Evolutionary conservation across 2,888 invertebrate species (phyloP).

Genomic region (Hyalella azteca): DNA sequence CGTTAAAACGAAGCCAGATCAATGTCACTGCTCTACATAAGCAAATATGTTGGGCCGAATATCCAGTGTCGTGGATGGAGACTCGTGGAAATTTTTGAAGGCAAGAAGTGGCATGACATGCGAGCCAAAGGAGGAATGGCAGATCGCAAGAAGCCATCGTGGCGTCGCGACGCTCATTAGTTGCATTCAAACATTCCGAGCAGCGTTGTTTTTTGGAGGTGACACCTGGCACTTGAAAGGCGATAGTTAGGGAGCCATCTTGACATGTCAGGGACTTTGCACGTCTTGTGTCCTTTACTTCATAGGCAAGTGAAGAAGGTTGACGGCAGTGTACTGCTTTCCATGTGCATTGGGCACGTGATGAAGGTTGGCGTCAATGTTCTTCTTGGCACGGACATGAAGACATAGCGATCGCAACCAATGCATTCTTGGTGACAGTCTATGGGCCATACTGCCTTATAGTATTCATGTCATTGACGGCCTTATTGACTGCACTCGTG

Average conservation of each 20-base stretch:
- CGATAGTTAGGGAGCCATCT: background rate
- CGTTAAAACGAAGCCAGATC: too few relatives aligned
- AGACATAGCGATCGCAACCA: too few relatives aligned
- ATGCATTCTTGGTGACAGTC: too few relatives aligned
- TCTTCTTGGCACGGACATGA: too few relatives aligned
- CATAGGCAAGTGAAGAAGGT: background rate
- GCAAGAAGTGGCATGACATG: background rate
- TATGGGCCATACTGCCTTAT: too few relatives aligned
- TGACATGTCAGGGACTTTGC: background rate
- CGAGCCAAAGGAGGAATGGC: background rate
- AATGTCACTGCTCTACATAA: too few relatives aligned
- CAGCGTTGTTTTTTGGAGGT: background rate
- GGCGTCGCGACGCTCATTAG: conserved; percentile 9
- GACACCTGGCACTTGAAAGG: conserved; percentile 4
- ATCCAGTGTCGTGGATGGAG: too few relatives aligned
- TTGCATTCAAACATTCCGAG: conserved; percentile 15
- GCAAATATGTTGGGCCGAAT: too few relatives aligned
- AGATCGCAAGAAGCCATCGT: background rate
- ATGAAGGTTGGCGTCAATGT: too few relatives aligned
- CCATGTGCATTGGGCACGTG: too few relatives aligned
- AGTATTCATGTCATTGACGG: too few relatives aligned
- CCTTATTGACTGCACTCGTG: too few relatives aligned
- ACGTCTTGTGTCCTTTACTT: background rate
- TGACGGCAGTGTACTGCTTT: background rate
- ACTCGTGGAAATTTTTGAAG: background rate